Evolutionary conservation across 1,140 invertebrate genomes (phyloP).

Genomic region (Manduca sexta): DNA sequence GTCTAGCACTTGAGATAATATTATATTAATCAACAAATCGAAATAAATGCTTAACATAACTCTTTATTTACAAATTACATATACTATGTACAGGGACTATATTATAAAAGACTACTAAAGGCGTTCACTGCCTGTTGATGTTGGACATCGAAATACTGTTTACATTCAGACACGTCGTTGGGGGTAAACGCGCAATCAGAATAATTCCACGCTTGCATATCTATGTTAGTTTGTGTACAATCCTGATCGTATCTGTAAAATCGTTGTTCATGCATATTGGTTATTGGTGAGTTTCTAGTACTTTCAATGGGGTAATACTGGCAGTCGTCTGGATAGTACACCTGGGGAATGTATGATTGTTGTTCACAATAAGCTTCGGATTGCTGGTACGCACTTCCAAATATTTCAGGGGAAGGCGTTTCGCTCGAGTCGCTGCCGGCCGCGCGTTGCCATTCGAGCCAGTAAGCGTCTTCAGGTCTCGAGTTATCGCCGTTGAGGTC

Average conservation of each 20-base stretch:
- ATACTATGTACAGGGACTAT: conserved; percentile 15
- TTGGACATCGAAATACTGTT: conserved; percentile 51
- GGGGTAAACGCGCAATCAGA: conserved; percentile 44
- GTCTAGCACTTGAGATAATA: not conserved
- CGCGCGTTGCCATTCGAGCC: conserved; percentile 63
- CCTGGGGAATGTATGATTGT: conserved; percentile 39
- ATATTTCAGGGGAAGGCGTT: conserved; percentile 70
- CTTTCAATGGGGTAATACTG: conserved; percentile 51
- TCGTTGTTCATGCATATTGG: conserved; percentile 47
- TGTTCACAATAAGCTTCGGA: conserved; percentile 54
- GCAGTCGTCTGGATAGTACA: conserved; percentile 55
- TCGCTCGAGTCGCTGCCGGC: conserved; percentile 68
- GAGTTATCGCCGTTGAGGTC: conserved; percentile 80
- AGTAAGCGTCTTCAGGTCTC: conserved; percentile 72
- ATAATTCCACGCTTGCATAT: conserved; percentile 53
- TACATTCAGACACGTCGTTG: conserved; percentile 37
- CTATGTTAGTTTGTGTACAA: conserved; percentile 39
- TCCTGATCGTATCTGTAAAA: conserved; percentile 53
- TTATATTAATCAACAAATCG: conserved; percentile 13
- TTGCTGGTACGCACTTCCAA: conserved; percentile 53
- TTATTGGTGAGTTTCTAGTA: conserved; percentile 42
- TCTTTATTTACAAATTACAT: conserved; percentile 46
- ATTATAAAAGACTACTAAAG: conserved; percentile 58
- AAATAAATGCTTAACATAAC: conserved; percentile 5
- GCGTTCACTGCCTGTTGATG: conserved; percentile 42